Conservation (phyloP, 2,888 invertebrate genomes). For the Ectemnius cavifrons region DNA sequence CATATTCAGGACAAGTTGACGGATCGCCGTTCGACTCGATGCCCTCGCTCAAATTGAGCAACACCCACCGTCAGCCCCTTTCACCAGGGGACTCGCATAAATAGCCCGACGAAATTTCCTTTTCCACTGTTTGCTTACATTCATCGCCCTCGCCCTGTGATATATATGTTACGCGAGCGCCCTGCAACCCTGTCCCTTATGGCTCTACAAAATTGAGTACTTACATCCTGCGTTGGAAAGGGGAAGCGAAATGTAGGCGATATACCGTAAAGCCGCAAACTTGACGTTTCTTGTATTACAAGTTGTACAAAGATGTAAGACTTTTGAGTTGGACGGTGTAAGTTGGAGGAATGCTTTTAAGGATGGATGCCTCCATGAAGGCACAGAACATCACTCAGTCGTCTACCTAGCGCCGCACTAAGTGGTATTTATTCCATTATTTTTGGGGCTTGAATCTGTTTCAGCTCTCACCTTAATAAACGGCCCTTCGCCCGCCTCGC, state of each 20-base stretch:
- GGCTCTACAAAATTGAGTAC: not conserved
- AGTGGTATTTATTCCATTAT: not conserved
- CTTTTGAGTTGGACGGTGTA: too few relatives aligned
- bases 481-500: conserved; percentile 27
- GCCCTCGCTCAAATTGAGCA: conserved; percentile 35
- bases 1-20: conserved; percentile 47
- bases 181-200: conserved; percentile 6
- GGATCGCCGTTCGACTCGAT: conserved; percentile 43
- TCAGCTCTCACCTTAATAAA: conserved; percentile 55
- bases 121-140: conserved; percentile 27
- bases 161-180: conserved; percentile 24
- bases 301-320: too few relatives aligned
- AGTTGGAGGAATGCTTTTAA: too few relatives aligned
- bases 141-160: conserved; percentile 26
- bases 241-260: too few relatives aligned
- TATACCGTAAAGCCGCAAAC: too few relatives aligned
- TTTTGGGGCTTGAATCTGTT: conserved; percentile 51
- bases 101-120: conserved; percentile 24
- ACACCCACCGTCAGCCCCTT: conserved; percentile 22
- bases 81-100: conserved; percentile 18
- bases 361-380: too few relatives aligned
- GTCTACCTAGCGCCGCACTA: too few relatives aligned
- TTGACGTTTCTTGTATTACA: too few relatives aligned
- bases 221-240: not conserved
- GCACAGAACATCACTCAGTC: too few relatives aligned